These are phyloP conservation scores for Phenganax marumi DNA, from an alignment of 92 coral and sea anemone genomes.

Conservation along the genomic window DNA sequence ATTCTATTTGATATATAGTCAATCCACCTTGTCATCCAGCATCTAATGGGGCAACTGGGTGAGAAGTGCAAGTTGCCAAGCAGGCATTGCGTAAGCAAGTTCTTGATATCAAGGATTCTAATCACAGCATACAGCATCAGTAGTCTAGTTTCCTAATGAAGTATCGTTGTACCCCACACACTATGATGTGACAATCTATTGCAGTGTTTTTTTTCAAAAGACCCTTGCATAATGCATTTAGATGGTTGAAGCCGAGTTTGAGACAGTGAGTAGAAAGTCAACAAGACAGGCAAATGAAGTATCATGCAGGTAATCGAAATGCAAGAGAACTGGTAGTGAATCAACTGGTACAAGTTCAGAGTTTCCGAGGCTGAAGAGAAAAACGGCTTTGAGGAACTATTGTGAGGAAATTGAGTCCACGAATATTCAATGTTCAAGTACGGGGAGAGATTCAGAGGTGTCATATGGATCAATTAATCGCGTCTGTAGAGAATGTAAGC, in stretches of 20 bases:
- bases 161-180: slow-evolving; percentile 50
- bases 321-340: too few species aligned
- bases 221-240: slow-evolving; percentile 41
- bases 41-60: slow-evolving; percentile 46
- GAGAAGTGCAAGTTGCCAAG: slow-evolving; percentile 43
- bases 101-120: slow-evolving; percentile 24
- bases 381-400: background rate
- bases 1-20: slow-evolving; percentile 18
- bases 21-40: slow-evolving; percentile 55
- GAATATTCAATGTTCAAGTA: background rate
- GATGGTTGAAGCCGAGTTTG: slow-evolving; percentile 49
- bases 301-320: too few species aligned
- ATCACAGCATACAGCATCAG: slow-evolving; percentile 40
- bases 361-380: background rate
- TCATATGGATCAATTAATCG: background rate
- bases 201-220: slow-evolving; percentile 54
- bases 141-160: slow-evolving; percentile 54
- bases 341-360: background rate
- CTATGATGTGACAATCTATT: slow-evolving; percentile 50
- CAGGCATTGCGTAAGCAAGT: slow-evolving; percentile 31
- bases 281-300: too few species aligned
- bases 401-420: too few species aligned
- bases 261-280: slow-evolving; percentile 34
- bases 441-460: background rate
- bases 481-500: background rate